These are phyloP conservation scores for Xenopus petersii DNA, from an alignment of 2,797 vertebrate genomes.

Conservation along the genomic window DNA sequence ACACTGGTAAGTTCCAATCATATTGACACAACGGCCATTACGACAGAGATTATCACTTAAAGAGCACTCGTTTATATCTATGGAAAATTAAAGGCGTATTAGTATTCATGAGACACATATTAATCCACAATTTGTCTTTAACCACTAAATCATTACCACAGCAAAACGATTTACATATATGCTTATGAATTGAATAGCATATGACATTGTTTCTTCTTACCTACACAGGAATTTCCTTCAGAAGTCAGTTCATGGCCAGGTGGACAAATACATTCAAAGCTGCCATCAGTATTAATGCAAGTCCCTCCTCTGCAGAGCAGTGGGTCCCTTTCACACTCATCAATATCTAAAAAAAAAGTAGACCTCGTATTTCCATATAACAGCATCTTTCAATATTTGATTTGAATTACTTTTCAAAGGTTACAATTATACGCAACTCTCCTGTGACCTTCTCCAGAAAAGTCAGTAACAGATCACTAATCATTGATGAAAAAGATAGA, in stretches of 20 bases:
- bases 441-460: too few relatives aligned
- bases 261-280: slow-evolving; percentile 87
- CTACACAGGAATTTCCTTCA: slow-evolving; percentile 79
- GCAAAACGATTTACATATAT: too few relatives aligned
- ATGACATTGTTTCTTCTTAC: slow-evolving; percentile 56
- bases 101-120: too few relatives aligned
- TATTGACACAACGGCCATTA: slow-evolving; percentile 82
- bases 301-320: slow-evolving; percentile 83
- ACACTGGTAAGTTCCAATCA: slow-evolving; percentile 89
- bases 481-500: too few relatives aligned
- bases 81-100: neutral
- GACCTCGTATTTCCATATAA: neutral
- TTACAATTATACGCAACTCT: too few relatives aligned
- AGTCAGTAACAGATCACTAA: too few relatives aligned
- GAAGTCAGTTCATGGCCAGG: slow-evolving; percentile 73
- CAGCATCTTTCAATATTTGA: too few relatives aligned
- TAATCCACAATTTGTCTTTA: neutral
- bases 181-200: too few relatives aligned
- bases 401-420: too few relatives aligned
- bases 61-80: slow-evolving; percentile 89
- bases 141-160: neutral
- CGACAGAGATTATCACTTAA: slow-evolving; percentile 83
- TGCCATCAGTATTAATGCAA: slow-evolving; percentile 88
- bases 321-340: slow-evolving; percentile 87
- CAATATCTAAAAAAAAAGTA: slow-evolving; percentile 71